Evolutionary conservation across 2,113 vertebrate species (phyloP).

Genomic region (Catharus fuscescens): DNA sequence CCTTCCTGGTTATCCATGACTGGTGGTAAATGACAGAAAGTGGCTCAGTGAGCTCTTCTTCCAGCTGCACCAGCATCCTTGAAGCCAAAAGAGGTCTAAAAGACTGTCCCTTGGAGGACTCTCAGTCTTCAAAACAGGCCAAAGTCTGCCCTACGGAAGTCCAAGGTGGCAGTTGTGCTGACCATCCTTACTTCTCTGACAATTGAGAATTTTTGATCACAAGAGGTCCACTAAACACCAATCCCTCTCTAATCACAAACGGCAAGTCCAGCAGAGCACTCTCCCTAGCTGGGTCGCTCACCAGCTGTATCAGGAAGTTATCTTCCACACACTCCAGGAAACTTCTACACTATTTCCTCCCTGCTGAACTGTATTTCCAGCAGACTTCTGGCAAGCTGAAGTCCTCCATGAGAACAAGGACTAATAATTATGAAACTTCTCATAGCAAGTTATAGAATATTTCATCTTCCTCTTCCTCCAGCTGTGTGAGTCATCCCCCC

Average conservation of each 20-base stretch:
- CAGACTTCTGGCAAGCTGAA: background rate
- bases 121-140: background rate
- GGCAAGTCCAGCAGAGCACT: background rate
- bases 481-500: background rate
- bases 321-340: background rate
- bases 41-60: background rate
- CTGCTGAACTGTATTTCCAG: background rate
- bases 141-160: background rate
- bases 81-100: background rate
- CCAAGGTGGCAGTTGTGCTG: background rate
- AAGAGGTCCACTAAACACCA: background rate
- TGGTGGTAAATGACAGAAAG: background rate
- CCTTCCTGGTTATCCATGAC: no score
- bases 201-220: background rate
- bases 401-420: background rate
- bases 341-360: background rate
- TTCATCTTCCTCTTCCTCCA: background rate
- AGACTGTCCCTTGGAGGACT: background rate
- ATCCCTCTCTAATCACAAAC: no score
- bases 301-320: background rate
- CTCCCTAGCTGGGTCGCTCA: background rate
- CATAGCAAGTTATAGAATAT: background rate
- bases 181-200: background rate
- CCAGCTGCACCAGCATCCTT: background rate
- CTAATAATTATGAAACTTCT: background rate